These are phyloP conservation scores for Trichoplusia ni DNA, from an alignment of 1,140 invertebrate species.

Conservation along the genomic window DNA sequence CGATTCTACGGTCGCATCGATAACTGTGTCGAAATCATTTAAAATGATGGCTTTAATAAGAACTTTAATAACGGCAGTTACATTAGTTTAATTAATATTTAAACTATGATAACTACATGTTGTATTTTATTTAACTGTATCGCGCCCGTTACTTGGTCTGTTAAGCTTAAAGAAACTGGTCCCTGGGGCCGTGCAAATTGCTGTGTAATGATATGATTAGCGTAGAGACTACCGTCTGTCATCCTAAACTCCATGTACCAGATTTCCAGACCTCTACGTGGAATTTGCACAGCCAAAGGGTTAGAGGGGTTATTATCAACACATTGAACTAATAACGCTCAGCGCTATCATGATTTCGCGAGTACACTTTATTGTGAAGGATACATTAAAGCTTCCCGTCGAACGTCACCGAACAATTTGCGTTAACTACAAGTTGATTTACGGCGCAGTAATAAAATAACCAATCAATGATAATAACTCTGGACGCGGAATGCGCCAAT, in stretches of 20 bases:
- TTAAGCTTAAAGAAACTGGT: too few species aligned
- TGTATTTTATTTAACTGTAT: too few species aligned
- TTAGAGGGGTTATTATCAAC: too few species aligned
- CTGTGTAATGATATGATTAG: too few species aligned
- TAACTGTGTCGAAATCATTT: neutral
- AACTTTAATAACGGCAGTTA: neutral
- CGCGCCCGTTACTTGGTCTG: too few species aligned
- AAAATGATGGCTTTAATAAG: neutral
- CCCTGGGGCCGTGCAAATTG: too few species aligned
- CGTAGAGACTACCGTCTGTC: too few species aligned
- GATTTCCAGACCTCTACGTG: too few species aligned
- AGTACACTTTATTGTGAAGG: neutral
- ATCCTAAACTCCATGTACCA: too few species aligned
- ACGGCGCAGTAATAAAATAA: conserved; percentile 32
- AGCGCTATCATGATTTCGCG: neutral
- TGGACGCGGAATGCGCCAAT: conserved; percentile 28
- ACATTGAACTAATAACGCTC: neutral
- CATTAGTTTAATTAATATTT: too few species aligned
- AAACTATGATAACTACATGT: too few species aligned
- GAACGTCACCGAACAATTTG: neutral
- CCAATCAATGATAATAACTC: conserved; percentile 29
- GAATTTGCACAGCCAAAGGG: too few species aligned
- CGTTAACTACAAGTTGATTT: conserved; percentile 20
- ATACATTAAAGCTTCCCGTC: neutral
- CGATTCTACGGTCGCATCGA: neutral